Evolutionary conservation across 1,140 invertebrate species (phyloP).

Genomic region (Hypsibius dujardini): DNA sequence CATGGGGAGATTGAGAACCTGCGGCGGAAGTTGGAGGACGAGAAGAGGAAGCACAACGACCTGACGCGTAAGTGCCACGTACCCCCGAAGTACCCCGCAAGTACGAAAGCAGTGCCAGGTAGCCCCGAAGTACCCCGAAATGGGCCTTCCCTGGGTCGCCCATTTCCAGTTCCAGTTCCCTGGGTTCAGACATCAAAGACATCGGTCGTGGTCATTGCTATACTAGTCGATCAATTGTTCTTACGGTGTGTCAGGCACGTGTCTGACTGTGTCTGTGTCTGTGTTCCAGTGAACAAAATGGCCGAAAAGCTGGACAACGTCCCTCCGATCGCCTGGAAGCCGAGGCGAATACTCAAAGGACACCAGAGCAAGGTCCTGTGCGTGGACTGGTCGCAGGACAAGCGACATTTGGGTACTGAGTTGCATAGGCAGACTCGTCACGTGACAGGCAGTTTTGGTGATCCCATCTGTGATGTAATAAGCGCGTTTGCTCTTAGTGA

Average conservation of each 20-base stretch:
- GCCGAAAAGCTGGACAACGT: constrained; percentile 79
- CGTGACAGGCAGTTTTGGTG: constrained; percentile 19
- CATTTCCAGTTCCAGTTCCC: too few relatives aligned
- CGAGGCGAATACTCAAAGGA: constrained; percentile 78
- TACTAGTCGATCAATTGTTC: not conserved
- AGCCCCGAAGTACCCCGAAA: too few relatives aligned
- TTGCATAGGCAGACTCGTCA: constrained; percentile 35
- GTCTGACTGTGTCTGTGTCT: constrained; percentile 23
- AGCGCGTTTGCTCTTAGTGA: constrained; percentile 13
- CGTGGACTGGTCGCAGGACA: constrained; percentile 95
- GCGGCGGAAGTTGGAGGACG: constrained; percentile 82
- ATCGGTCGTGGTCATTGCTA: not conserved
- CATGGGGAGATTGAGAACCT: constrained; percentile 74
- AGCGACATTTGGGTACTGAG: constrained; percentile 95
- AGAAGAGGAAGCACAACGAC: constrained; percentile 91
- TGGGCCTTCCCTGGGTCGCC: too few relatives aligned
- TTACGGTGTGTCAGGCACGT: not conserved
- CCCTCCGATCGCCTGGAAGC: constrained; percentile 76
- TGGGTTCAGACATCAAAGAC: too few relatives aligned
- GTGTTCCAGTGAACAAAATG: constrained; percentile 61
- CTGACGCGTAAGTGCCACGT: constrained; percentile 54
- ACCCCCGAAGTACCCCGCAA: not conserved
- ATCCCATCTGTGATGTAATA: constrained; percentile 6
- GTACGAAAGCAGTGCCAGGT: too few relatives aligned
- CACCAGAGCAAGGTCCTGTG: constrained; percentile 97